phyloP scores from a whole-genome alignment of 2,113 vertebrate species.

The Ictalurus furcatus region DNA sequence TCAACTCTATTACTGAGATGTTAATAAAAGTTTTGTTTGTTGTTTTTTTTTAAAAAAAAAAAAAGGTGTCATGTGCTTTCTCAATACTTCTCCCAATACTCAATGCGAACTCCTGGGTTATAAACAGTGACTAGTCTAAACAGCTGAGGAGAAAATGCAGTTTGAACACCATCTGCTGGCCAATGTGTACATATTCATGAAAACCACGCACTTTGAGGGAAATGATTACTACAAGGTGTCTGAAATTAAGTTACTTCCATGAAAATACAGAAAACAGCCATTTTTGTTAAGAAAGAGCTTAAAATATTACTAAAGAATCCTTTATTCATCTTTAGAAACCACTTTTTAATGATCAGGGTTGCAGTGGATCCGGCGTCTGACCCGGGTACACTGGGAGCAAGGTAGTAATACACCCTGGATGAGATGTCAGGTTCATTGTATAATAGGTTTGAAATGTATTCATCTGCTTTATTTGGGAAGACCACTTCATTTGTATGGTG shows the following conservation, averaged over 20 bases:
- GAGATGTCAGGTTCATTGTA: background rate
- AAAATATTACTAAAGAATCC: background rate
- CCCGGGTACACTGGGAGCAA: background rate
- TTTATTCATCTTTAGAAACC: background rate
- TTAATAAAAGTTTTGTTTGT: constrained; percentile 81
- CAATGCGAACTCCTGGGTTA: background rate
- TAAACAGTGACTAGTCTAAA: background rate
- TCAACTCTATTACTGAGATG: constrained; percentile 84
- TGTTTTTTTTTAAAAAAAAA: constrained; percentile 66
- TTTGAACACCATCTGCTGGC: constrained; percentile 40
- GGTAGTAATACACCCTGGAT: background rate
- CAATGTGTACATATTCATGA: background rate
- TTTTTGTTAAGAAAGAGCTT: background rate
- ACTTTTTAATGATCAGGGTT: background rate
- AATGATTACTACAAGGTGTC: background rate
- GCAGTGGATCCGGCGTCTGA: background rate
- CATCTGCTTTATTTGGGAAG: background rate
- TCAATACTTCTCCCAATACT: background rate
- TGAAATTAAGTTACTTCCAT: background rate
- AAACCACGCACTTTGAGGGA: background rate
- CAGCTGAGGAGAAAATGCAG: background rate
- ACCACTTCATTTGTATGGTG: background rate
- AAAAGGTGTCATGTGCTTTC: constrained; percentile 64
- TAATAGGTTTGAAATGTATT: background rate
- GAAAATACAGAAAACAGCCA: background rate